Evolutionary conservation across 2,888 invertebrate genomes (phyloP), one percentile per base, ranked within the genome.

Genomic region (Heterodera filipjevi): DNA sequence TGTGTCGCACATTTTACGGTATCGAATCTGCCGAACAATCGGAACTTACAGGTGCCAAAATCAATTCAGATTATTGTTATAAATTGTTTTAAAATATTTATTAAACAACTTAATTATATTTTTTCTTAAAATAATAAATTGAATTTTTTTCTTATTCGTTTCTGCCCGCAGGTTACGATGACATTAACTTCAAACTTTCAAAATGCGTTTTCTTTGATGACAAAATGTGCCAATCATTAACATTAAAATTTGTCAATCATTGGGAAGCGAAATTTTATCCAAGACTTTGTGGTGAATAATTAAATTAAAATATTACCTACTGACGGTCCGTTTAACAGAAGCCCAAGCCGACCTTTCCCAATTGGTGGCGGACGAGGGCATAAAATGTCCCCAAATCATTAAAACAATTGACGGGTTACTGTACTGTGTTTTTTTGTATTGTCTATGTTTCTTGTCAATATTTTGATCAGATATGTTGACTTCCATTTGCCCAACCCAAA

Each of bases 181-280:
- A 68, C 33, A 27, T 68, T 1, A 68, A 68, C 33, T 68, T 68
- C 68, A 68, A 68, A 32, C 22, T 68, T 3, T 33, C 68, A 35
- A 32, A 68, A 35, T 68, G 68, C 33, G 19, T 22, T 32, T 30
- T 68, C 22, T 30, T 33, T 8, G 30, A 68, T 10, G 68, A 33
- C 32, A 35, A 30, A 33, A 22, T 16, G 6, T 16, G 10, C 12
- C 30, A 68, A 68, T 6, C 33, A 5, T 33, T 68, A 2, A 32
- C 35, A 35, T 22, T 68, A 2, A 68, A 68, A 68, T 35, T 68
- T 32, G 68, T 68, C 68, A 68, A 68, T 33, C 33, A 19, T 32
- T 33, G 32, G 33, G 68, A 68, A 35, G 35, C 30, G 22, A 32
- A 68, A 32, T 68, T 68, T 35, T 68, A 68, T 33, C 68, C 68